These are phyloP conservation scores for Coptodon bakossiorum DNA, from an alignment of 2,113 vertebrate species.

Conservation along the genomic window DNA sequence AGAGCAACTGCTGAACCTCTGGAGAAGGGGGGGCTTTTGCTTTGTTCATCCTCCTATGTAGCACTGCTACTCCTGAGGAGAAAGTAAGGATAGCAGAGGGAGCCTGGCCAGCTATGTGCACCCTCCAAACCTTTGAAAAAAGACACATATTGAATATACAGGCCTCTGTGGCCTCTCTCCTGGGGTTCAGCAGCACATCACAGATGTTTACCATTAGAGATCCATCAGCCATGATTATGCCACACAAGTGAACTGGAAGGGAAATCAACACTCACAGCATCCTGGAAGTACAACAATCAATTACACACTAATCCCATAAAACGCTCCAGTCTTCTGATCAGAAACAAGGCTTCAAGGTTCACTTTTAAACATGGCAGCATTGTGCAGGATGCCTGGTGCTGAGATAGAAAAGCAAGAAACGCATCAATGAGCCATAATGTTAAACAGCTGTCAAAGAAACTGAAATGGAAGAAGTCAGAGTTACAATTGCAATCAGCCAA, in stretches of 20 bases:
- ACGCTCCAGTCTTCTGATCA: background rate
- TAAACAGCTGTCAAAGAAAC: background rate
- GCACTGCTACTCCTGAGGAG: background rate
- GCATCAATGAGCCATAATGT: background rate
- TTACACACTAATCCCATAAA: background rate
- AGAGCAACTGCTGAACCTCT: background rate
- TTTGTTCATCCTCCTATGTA: background rate
- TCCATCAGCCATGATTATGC: background rate
- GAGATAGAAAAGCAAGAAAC: background rate
- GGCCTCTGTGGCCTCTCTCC: background rate
- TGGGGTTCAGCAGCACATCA: background rate
- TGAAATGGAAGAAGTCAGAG: background rate
- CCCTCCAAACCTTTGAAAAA: background rate
- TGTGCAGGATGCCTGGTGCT: background rate
- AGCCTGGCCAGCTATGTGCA: background rate
- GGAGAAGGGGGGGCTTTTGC: background rate
- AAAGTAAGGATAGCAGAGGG: background rate
- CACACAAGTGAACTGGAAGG: background rate
- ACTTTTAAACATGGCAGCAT: background rate
- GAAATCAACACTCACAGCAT: background rate
- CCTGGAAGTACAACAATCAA: constrained; percentile 37
- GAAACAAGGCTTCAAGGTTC: background rate
- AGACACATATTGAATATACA: background rate
- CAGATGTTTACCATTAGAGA: background rate
- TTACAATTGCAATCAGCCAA: background rate